Base-by-base conservation (phyloP, 2,113 vertebrate species). In the Seriola dumerili region DNA sequence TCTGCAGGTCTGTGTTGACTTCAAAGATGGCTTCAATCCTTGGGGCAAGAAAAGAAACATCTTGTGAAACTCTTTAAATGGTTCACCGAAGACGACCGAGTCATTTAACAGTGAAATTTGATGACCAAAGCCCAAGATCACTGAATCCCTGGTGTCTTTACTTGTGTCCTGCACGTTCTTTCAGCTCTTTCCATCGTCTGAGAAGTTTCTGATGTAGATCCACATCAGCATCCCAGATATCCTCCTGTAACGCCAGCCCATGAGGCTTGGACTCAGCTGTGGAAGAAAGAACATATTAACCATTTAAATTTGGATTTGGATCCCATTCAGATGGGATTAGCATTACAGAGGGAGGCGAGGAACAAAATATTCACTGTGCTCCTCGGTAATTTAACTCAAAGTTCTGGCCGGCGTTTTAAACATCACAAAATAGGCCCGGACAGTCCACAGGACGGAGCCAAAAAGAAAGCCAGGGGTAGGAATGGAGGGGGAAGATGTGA, bases 1-100 rank as follows among this genome's bases (percentile, higher is more conserved):
- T 99, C 93, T 99, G 98, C 72, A 99, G 97, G 80, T 99, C 97
- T 62, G 98, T 97, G 94, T 99, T 97, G 86, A 99, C 97, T 95
- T 99, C 97, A 94, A 99, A 99, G 67, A 97, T 32, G 16, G 97
- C 97, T 61, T 93, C 96, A 62, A 96, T 78, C 85, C 98, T 99
- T 86, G 13, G 40, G 29, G 34, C 4, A 19, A 65, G 16, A 70
- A 44, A 69, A 25, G 61, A 21, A 81, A 11, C 11, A 78, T 54
- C 42, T 76, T 55, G 61, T 88, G 23, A 68, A 3, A 1, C 23
- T 29, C 61, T 70, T 58, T 23, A 64, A 88, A 78, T 17, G 82
- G 23, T 3, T 5, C 5, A 5, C 21, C 6, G 12, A 9, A n/a
- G 29, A 38, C 11, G 11, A 46, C 19, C 17, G 38, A 36, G 44